A percentile compares a stretch with the other conserved stretches of the same genome.
These are phyloP conservation scores for Folsomia manolachei DNA, from an alignment of 2,888 invertebrate genomes.

Conservation along the genomic window DNA sequence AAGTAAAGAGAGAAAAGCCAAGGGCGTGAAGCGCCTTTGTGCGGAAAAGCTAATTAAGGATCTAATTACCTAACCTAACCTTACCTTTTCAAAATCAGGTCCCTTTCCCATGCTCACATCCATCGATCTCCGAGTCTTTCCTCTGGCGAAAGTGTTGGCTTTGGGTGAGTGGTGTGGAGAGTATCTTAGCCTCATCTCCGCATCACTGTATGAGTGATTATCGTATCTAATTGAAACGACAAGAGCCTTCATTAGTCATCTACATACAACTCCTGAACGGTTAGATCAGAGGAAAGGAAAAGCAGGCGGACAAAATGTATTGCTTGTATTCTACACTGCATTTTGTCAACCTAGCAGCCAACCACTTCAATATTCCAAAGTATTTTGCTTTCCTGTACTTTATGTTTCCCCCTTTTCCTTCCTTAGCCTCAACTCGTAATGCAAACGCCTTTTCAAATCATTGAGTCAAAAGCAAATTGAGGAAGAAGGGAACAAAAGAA, in stretches of 20 bases:
- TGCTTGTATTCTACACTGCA: no score
- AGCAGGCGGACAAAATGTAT: background rate
- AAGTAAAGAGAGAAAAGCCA: no score
- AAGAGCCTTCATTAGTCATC: conserved; percentile 31
- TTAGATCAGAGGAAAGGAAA: background rate
- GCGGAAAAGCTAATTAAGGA: conserved; percentile 15
- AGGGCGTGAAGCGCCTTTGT: conserved; percentile 14
- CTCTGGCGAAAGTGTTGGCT: conserved; percentile 38
- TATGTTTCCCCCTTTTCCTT: background rate
- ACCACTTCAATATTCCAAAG: background rate
- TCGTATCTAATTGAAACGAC: conserved; percentile 43
- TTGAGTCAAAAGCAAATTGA: background rate
- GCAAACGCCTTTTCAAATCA: conserved; percentile 17
- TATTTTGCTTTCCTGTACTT: no score
- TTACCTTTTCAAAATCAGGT: conserved; percentile 50
- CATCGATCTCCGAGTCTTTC: conserved; percentile 49
- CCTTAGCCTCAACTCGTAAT: background rate
- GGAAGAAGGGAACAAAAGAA: background rate
- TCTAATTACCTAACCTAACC: no score
- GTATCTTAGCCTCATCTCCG: conserved; percentile 32
- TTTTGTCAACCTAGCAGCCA: background rate
- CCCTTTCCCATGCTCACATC: conserved; percentile 49
- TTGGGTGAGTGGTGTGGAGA: conserved; percentile 47
- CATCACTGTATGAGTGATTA: conserved; percentile 49
- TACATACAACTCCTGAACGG: background rate